Evolutionary conservation across 1,140 invertebrate species (phyloP), one percentile per base, ranked within the genome.

Genomic region (Gryllus bimaculatus): DNA sequence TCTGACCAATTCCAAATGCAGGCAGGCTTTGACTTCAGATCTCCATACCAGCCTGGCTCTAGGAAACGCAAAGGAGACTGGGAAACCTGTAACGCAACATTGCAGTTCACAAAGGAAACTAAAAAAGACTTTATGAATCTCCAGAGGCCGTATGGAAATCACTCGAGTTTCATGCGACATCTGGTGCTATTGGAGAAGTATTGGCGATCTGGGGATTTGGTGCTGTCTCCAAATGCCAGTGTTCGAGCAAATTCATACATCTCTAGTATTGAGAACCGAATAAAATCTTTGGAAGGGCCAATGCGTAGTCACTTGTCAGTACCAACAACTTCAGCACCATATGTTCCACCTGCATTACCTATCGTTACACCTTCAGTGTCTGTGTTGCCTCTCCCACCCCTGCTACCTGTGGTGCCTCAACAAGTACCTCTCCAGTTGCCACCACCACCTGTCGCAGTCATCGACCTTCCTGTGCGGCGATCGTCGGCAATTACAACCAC

Each of bases 71-170:
- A 93, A 82, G 93, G 93, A 15, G 78, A 81, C 13, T 95, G 93
- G 93, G 93, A 94, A 80, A 93, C 93, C 77, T 93, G 93, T 80
- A 90, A 90, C 73, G 90, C 91, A 0, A 90, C 91, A 81, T 91
- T 95, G 75, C 93, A 94, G 82, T 95, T 94, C 79, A 93, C 95
- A 82, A 86, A 89, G n/a, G 92, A 93, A 54, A 95, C 93, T 7
- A 93, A 93, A 79, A 87, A 90, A 15, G 86, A 95, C 8, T 95
- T 93, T 93, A 91, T 93, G 79, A 91, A 93, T 80, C 82, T 95
- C 47, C 93, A 94, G 83, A 90, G 93, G 84, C 94, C 94, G 0
- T 95, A 95, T 81, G 94, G 93, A 6, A 95, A 94, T 83, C 92
- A 93, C 83, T 94, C 93, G 75, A 94, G 92, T 79, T 95, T 95